Evolutionary conservation across 2,888 invertebrate genomes (phyloP), one percentile per base, ranked within the genome.

Genomic region (Scaptomyza cyrtandrae): DNA sequence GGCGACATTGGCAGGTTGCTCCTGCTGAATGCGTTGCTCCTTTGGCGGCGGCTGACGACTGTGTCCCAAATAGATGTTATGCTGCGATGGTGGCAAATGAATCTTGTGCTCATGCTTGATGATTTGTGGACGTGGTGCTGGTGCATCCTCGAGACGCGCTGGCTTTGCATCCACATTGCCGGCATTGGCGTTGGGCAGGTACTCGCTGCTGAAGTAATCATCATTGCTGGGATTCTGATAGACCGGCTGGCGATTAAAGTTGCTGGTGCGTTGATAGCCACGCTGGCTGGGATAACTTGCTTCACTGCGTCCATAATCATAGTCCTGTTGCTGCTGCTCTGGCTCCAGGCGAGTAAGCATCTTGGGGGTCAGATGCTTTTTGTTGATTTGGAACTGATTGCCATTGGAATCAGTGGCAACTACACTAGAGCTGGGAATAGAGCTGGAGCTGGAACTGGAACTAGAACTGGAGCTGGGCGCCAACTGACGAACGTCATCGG

Each of bases 91-190:
- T 1, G 90, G 89, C 45, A 90, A 48, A 5, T 85, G 85, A 39
- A 90, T 83, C 80, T 91, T 90, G 67, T 88, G 90, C 55, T 89
- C 89, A 43, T 91, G 90, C 57, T 89, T 88, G 54, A 89, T 79
- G 43, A 82, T 72, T 61, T 80, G 74, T 10, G 76, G 60, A 11
- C 72, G 78, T 10, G 57, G 37, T 7, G 49, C 35, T 1, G 52
- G 78, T 24, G 73, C 72, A 33, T 70, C 71, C 59, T 90, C 88
- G 2, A 91, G 50, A 4, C 91, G 83, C 0, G 90, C 90, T 9
- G 91, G 89, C 41, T 89, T 89, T 0, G 71, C 45, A 6, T 89
- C 89, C 39, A 86, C 80, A 58, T 70, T 80, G 48, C 57, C 85
- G 9, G 71, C 67, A 62, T 84, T 89, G 11, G 61, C 78, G 52